Evolutionary conservation across 92 coral and sea anemone species (phyloP), one percentile per base, ranked within the genome.

Genomic region (Siderastrea siderea): DNA sequence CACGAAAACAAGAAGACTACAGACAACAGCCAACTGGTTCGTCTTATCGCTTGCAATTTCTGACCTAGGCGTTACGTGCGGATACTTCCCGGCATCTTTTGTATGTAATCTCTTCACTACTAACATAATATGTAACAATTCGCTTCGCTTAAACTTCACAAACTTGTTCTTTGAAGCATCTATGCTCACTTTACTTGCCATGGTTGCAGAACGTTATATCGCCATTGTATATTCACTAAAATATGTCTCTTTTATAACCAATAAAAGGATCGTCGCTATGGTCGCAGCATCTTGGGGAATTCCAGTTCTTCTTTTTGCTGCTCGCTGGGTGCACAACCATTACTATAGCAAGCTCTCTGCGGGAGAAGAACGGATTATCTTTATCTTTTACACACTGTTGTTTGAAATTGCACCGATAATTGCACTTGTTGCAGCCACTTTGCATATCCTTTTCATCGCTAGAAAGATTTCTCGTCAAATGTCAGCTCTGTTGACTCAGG

Each of bases 191-290:
- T 59, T 82, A 47, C 60, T 82, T 17, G 86, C 71, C 4, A 71
- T 82, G 86, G 15, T 71, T 17, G n/a, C 58, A 38, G 86, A 82
- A 17, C 86, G 86, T 9, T 82, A 82, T 43, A 71, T 82, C 16
- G 86, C 86, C 57, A 71, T 82, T 60, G 79, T 82, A 2, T 58
- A 82, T 82, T 47, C 68, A 7, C 38, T 82, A 71, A 71, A 72
- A 82, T 82, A 82, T 71, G 68, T 82, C 13, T 13, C 19, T 4
- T 43, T 71, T 47, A 82, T 82, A 79, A 82, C 77, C 45, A n/a
- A 47, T 2, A 72, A 26, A 11, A 70, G 26, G 16, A 72, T 60
- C 9, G 6, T 48, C 15, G 12, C 46, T 47, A 48, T 71, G 46
- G 62, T 82, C 59, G 77, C 59, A 26, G 15, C 59, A 5, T 58